Percentiles rank a stretch among this genome's conserved stretches.
Conservation (phyloP, 1,140 invertebrate genomes). For the Kradibia gibbosae region DNA sequence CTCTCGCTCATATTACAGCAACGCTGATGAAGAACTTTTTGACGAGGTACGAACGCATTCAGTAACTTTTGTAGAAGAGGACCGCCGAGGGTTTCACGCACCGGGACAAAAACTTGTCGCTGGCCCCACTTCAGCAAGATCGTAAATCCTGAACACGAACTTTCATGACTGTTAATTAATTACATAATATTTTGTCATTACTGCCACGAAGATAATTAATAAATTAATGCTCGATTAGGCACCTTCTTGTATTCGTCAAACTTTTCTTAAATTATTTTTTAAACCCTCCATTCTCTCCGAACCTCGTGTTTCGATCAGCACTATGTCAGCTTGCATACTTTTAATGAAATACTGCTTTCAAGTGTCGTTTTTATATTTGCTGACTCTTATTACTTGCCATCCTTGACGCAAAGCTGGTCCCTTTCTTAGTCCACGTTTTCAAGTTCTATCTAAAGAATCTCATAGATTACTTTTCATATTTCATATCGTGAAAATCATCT, state of each 20-base stretch:
- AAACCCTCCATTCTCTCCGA: neutral
- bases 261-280: slow-evolving; percentile 26
- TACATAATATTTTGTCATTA: slow-evolving; percentile 48
- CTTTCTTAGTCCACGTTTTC: too few species aligned
- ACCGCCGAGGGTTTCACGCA: neutral
- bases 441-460: too few species aligned
- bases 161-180: slow-evolving; percentile 50
- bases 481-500: too few species aligned
- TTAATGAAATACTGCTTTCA: slow-evolving; percentile 38
- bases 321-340: slow-evolving; percentile 23
- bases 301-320: too few species aligned
- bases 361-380: neutral
- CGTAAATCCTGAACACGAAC: slow-evolving; percentile 39
- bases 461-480: neutral
- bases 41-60: neutral
- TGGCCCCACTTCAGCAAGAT: neutral
- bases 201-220: slow-evolving; percentile 39
- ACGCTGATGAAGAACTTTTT: neutral
- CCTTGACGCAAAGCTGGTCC: too few species aligned
- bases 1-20: neutral
- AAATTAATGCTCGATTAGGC: slow-evolving; percentile 48
- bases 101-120: slow-evolving; percentile 17
- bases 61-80: neutral
- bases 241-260: slow-evolving; percentile 29
- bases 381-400: neutral